These are phyloP conservation scores for Agonopterix arenella DNA, from an alignment of 2,888 invertebrate species.

Conservation along the genomic window DNA sequence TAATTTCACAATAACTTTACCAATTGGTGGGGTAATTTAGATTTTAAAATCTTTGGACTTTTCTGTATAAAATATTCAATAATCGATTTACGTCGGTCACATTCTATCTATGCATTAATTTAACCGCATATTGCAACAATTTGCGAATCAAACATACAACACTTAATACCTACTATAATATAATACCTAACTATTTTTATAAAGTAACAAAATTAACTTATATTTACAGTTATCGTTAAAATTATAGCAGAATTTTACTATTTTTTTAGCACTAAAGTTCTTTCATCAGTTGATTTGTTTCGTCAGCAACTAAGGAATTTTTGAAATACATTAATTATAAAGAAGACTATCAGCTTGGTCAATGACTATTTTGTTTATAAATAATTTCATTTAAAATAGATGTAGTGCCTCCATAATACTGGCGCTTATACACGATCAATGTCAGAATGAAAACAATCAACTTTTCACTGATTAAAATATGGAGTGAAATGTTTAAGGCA, in stretches of 20 bases:
- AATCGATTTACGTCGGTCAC: conserved; percentile 61
- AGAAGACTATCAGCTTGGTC: conserved; percentile 7
- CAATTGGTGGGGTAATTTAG: conserved; percentile 65
- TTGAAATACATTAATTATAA: neutral
- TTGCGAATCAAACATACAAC: conserved; percentile 75
- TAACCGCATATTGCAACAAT: conserved; percentile 73
- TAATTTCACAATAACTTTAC: conserved; percentile 51
- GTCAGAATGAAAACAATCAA: conserved; percentile 18
- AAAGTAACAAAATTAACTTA: conserved; percentile 77
- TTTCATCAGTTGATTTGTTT: conserved; percentile 28
- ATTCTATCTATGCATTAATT: conserved; percentile 67
- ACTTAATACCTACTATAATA: conserved; percentile 72
- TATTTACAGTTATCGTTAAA: conserved; percentile 73
- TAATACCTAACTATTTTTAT: conserved; percentile 74
- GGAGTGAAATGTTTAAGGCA: conserved; percentile 49
- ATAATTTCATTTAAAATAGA: conserved; percentile 15
- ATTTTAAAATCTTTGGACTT: conserved; percentile 70
- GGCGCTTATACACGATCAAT: conserved; percentile 13
- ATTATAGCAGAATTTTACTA: conserved; percentile 72
- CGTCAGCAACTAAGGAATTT: neutral
- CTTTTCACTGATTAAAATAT: conserved; percentile 21
- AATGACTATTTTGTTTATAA: conserved; percentile 16
- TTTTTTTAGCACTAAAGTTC: conserved; percentile 59
- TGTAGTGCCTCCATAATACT: conserved; percentile 22
- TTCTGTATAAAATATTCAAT: conserved; percentile 44